A percentile compares a stretch with the other conserved stretches of the same genome.
These are phyloP conservation scores for Drosophila mojavensis DNA, from an alignment of 1,140 invertebrate species.

Conservation along the genomic window DNA sequence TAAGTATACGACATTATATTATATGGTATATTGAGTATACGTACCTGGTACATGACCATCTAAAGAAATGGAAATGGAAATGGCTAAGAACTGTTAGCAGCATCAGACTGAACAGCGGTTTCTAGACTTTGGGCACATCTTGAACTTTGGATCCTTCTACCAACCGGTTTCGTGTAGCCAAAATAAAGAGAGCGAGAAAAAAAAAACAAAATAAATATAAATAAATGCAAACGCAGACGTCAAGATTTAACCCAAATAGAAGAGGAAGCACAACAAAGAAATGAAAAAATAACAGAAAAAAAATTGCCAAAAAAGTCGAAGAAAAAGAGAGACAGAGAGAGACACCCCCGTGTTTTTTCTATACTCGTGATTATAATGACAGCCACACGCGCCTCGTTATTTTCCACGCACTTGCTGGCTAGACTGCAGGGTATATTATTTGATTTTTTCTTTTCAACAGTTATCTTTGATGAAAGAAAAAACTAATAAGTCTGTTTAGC, in stretches of 20 bases:
- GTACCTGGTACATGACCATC: conserved; percentile 22
- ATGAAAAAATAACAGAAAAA: conserved; percentile 2
- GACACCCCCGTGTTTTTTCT: conserved; percentile 22
- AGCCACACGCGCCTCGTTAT: conserved; percentile 53
- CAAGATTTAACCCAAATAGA: conserved; percentile 64
- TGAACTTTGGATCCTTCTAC: conserved; percentile 60
- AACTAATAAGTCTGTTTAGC: not conserved
- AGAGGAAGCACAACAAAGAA: conserved; percentile 31
- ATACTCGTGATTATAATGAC: conserved; percentile 55
- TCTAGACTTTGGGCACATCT: conserved; percentile 28
- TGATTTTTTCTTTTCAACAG: not conserved
- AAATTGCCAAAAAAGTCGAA: conserved; percentile 10
- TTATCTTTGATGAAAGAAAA: not conserved
- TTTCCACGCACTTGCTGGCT: conserved; percentile 11
- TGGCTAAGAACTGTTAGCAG: conserved; percentile 2
- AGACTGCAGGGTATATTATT: conserved; percentile 35
- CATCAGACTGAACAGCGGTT: conserved; percentile 25
- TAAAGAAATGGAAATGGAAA: conserved; percentile 27
- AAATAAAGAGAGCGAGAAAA: not conserved
- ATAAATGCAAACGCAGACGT: conserved; percentile 44
- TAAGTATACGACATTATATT: conserved; percentile 8
- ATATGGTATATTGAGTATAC: too few species aligned
- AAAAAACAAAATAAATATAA: conserved; percentile 5
- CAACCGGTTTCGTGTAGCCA: conserved; percentile 11
- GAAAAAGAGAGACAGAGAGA: not conserved